Conservation (phyloP, 2,888 invertebrate species). For the Hemaris fuciformis region DNA sequence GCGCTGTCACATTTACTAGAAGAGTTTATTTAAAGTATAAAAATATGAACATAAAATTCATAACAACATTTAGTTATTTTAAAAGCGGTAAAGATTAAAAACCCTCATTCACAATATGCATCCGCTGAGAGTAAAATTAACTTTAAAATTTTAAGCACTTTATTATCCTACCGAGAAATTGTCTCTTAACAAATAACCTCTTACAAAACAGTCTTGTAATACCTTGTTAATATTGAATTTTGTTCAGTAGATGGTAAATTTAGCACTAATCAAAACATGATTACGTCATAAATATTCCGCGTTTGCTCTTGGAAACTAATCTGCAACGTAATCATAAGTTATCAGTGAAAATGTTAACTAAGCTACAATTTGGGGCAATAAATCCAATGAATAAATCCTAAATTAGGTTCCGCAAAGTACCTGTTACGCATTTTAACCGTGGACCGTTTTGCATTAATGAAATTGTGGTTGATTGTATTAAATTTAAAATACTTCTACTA, state of each 20-base stretch:
- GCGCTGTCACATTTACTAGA: no score
- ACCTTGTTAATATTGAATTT: not conserved
- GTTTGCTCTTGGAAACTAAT: not conserved
- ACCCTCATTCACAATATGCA: not conserved
- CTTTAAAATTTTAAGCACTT: not conserved
- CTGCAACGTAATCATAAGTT: not conserved
- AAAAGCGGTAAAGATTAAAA: no score
- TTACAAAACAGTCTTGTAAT: not conserved
- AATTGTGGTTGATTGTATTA: not conserved
- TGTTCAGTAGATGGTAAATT: not conserved
- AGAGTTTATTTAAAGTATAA: no score
- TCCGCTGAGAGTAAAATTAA: not conserved
- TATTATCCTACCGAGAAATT: not conserved
- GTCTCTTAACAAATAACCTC: not conserved
- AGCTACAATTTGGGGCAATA: conserved; percentile 11
- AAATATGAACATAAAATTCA: no score
- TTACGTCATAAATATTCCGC: not conserved
- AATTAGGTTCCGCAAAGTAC: conserved; percentile 28
- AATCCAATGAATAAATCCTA: conserved; percentile 20
- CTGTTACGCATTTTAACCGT: conserved; percentile 32
- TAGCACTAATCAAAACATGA: not conserved
- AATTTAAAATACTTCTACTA: not conserved
- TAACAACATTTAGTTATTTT: no score
- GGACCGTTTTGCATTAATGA: conserved; percentile 30
- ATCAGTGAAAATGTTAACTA: not conserved